phyloP scores from a whole-genome alignment of 2,888 invertebrate genomes.

The Creontiades dilutus region DNA sequence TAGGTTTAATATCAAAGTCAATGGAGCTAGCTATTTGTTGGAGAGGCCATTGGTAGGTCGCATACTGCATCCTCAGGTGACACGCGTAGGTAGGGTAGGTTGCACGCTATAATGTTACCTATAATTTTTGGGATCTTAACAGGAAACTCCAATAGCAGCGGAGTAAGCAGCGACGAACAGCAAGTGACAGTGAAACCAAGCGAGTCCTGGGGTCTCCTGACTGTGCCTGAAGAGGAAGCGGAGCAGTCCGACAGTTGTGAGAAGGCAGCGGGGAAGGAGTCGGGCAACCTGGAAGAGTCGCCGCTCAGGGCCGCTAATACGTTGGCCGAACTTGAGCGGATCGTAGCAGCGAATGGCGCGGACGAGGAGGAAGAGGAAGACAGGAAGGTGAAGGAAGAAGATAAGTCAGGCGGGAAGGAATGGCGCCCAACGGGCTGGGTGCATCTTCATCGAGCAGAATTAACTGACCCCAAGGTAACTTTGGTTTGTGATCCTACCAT shows the following conservation, averaged over 20 bases:
- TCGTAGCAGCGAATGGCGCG: constrained; percentile 77
- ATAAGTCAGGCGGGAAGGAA: constrained; percentile 79
- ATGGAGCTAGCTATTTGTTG: too few species aligned
- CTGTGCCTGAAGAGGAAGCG: constrained; percentile 83
- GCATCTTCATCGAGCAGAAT: constrained; percentile 88
- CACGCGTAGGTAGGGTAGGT: too few species aligned
- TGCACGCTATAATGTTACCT: too few species aligned
- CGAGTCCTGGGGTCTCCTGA: constrained; percentile 79
- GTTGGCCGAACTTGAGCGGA: constrained; percentile 86
- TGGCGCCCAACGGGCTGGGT: constrained; percentile 89
- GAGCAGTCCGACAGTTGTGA: constrained; percentile 77
- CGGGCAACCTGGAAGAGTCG: neutral
- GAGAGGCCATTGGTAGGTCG: too few species aligned
- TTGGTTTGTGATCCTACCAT: neutral
- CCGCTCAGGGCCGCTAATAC: constrained; percentile 63
- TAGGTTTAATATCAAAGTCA: too few species aligned
- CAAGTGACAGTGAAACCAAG: constrained; percentile 69
- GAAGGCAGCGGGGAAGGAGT: constrained; percentile 22
- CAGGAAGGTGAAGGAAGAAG: constrained; percentile 15
- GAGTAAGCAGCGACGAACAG: constrained; percentile 55
- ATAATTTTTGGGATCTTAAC: too few species aligned
- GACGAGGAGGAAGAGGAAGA: constrained; percentile 64
- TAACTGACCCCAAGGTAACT: constrained; percentile 87
- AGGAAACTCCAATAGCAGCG: constrained; percentile 20
- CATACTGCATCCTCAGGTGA: too few species aligned